Base-by-base conservation (phyloP, 2,888 invertebrate species). In the Zygogramma bicolorata region DNA sequence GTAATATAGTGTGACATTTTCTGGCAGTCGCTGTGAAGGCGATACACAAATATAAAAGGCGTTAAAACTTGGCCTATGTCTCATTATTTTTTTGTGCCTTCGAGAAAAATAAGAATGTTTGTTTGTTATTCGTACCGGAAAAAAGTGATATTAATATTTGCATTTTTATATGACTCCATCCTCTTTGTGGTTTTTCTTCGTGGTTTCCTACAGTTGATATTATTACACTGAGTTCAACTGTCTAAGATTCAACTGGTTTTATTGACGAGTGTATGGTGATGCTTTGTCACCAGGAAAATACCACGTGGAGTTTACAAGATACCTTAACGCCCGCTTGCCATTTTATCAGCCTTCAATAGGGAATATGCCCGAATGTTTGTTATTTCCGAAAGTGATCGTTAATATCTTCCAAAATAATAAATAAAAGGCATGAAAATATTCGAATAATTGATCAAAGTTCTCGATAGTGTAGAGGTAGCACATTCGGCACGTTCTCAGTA, bases 91-190 rank as follows among this genome's bases (percentile, higher is more conserved):
- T 84, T 83, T 77, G 81, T 79, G 83, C 83, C 81, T 83, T 81
- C 78, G 82, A 83, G 83, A 82, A 82, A 81, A 78, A 83, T 81
- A 81, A 83, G 84, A 84, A 85, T 84, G 83, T 83, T 84, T 83
- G 83, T 82, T 84, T 84, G 81, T 85, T 83, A 81, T 82, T 81
- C 75, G 75, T 78, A n/a, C 74, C 78, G 81, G 68, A 77, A 78
- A 79, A 75, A 77, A 76, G 79, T 79, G 77, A 77, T 78, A 77
- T 69, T 73, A 79, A 79, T 79, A 85, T 85, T 85, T 84, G 84
- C 85, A 85, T 85, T 84, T 85, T 85, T 85, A 85, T 84, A 83
- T 75, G 83, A 84, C 81, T 85, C 83, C 80, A 81, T 81, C 40
- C 80, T 82, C 82, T 82, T 83, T 81, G 79, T 78, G 81, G 82